Evolutionary conservation across 1,140 invertebrate species (phyloP), one percentile per base, ranked within the genome.

Genomic region (Drosophila pseudoobscura): DNA sequence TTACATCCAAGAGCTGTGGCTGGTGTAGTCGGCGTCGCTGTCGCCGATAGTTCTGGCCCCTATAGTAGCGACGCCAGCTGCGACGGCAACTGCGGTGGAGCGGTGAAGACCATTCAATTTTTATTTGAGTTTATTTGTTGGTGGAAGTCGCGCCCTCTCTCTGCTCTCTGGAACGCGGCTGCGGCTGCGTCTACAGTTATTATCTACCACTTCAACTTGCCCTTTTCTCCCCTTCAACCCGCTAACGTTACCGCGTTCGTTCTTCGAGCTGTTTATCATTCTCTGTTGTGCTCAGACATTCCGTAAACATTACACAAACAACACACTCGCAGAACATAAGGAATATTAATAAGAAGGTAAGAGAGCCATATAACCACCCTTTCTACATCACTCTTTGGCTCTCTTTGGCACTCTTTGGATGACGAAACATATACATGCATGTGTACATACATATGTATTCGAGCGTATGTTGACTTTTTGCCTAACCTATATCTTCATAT

Each of bases 281-380:
- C 50, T 85, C 78, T 85, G 82, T 87, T 85, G 82, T 85, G 82
- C 82, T 85, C 82, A 78, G 74, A 87, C 82, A 85, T 85, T 85
- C 82, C 82, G 80, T 87, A 85, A 85, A 85, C 80, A 85, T 71
- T 64, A 80, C 79, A 78, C 45, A 61, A 80, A 75, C 70, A 79
- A 65, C 35, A 39, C 35, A 45, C 51, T 39, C 11, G 35, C 35
- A 39, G 4, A 39, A 11, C 11, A 39, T 39, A 13, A 39, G 11
- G 11, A 13, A 39, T 39, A 39, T 39, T 39, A 13, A 39, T 5
- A 13, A 13, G 35, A 39, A 13, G 35, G 35, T 13, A 39, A 39
- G 35, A 39, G 35, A 39, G 11, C 13, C 11, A 39, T 31, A 3
- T 9, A 31, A 7, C 29, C 29, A 29, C 29, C 29, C 29, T 29